Base-by-base conservation (phyloP, 2,113 vertebrate species). In the Romanogobio albipinnatus region DNA sequence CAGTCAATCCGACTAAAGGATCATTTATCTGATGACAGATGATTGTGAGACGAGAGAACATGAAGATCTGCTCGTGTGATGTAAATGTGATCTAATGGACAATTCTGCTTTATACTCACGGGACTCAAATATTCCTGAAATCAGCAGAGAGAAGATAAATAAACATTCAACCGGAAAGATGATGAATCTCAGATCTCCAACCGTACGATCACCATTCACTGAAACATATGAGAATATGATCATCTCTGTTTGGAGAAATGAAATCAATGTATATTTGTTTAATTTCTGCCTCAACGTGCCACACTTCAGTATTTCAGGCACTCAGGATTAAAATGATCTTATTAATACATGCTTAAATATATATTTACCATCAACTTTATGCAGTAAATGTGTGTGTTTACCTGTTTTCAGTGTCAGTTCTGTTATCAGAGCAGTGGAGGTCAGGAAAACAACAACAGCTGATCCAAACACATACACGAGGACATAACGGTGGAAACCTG, bases 361-460 rank as follows among this genome's bases (percentile, higher is more conserved):
- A 0, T 66, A 33, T 66, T 66, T 9, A 19, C 5, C 29, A 36
- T 19, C 1, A 64, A 14, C n/a, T 64, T 29, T 14, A 66, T 3
- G 6, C 3, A 15, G 26, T 1, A 33, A 1, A 3, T 64, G 9
- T 62, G 36, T 15, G 3, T 24, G 13, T 64, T 64, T 3, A 71
- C 68, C 68, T 45, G 68, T 71, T 71, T n/a, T 71, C 39, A 71
- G 68, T 0, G 45, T 71, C 9, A 71, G 68, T 71, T 71, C 68
- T 6, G 39, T 45, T 6, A 45, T 71, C 13, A 71, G 10, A 9
- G 68, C 22, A 71, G 22, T 9, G 1, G 68, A 71, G 68, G 39
- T 22, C 36, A 71, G 68, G 0, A 45, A n/a, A 43, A 71, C 39
- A 45, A n/a, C 39, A 71, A 0, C 19, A 0, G 13, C 68, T 45